Percentiles rank a stretch among this genome's conserved stretches.
These are phyloP conservation scores for Sebastes umbrosus DNA, from an alignment of 2,797 vertebrate genomes.

Conservation along the genomic window DNA sequence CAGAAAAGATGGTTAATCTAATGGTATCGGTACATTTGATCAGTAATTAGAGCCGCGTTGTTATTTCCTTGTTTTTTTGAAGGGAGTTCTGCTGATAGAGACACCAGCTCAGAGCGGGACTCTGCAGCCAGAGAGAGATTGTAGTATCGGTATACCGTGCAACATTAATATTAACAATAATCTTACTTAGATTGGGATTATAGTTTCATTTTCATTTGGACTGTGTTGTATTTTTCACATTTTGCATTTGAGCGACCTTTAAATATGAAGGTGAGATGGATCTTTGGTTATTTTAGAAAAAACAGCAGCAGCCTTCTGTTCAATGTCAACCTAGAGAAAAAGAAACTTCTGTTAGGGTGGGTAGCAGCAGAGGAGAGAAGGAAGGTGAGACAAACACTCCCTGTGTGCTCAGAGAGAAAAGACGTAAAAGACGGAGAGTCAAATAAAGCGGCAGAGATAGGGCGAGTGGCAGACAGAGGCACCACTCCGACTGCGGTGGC, in stretches of 20 bases:
- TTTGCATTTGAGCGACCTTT: not conserved
- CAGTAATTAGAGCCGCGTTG: no score
- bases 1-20: no score
- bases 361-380: not conserved
- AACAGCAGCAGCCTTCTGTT: not conserved
- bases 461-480: not conserved
- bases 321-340: constrained; percentile 30
- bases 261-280: constrained; percentile 20
- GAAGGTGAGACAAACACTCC: not conserved
- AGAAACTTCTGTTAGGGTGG: constrained; percentile 1
- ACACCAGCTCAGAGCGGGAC: no score
- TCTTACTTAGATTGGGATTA: not conserved
- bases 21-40: no score
- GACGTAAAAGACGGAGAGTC: not conserved
- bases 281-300: constrained; percentile 18
- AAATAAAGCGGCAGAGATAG: constrained; percentile 8
- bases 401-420: constrained; percentile 6
- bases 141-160: no score
- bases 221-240: not conserved
- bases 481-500: constrained; percentile 18
- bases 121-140: no score
- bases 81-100: no score
- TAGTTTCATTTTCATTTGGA: not conserved
- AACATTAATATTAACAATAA: not conserved
- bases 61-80: no score